These are phyloP conservation scores for Piaya cayana DNA, from an alignment of 2,113 vertebrate species.

Conservation along the genomic window DNA sequence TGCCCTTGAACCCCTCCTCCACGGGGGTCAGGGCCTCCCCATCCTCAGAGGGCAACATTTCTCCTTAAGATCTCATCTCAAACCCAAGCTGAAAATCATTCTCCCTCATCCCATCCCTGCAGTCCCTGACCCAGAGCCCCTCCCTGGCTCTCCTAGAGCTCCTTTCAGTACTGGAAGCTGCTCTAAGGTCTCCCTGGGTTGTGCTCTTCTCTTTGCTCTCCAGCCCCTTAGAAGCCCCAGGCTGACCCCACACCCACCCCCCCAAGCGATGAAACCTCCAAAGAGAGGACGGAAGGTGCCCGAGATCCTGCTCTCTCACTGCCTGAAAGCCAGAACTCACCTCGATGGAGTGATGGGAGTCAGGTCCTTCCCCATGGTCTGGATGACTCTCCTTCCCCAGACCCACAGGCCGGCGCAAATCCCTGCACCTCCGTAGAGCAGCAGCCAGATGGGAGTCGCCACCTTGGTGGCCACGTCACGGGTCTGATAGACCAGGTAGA, in stretches of 20 bases:
- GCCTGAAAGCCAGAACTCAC: constrained; percentile 61
- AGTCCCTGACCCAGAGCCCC: no score
- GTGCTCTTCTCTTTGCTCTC: neutral
- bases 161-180: no score
- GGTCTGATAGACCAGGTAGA: constrained; percentile 87
- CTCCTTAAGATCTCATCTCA: no score
- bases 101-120: no score
- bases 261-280: neutral
- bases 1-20: no score
- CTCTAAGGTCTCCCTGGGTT: no score
- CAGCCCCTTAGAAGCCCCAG: neutral
- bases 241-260: neutral
- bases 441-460: constrained; percentile 91
- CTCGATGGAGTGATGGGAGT: constrained; percentile 97
- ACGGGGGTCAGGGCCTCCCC: no score
- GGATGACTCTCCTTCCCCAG: constrained; percentile 96
- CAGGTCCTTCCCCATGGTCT: constrained; percentile 96
- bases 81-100: no score
- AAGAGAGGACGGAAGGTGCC: no score
- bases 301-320: no score
- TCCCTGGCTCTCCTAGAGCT: no score
- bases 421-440: constrained; percentile 90
- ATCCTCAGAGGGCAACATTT: no score
- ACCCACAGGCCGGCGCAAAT: constrained; percentile 94
- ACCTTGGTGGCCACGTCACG: constrained; percentile 77